phyloP scores from a whole-genome alignment of 2,888 invertebrate species.

The Drosophila neutralis region DNA sequence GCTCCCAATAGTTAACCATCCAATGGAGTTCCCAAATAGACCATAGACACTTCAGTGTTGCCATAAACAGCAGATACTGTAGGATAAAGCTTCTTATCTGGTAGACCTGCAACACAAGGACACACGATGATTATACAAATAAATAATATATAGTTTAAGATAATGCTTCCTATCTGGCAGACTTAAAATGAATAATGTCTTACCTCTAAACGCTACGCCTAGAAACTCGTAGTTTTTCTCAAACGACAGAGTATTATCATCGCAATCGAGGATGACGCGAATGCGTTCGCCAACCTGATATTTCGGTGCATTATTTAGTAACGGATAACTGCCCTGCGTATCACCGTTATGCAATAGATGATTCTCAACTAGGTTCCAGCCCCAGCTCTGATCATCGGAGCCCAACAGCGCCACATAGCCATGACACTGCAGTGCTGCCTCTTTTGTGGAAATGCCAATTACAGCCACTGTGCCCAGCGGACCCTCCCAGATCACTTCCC shows the following conservation, averaged over 20 bases:
- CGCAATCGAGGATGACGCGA: slow-evolving; percentile 98
- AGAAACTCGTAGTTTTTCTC: slow-evolving; percentile 99
- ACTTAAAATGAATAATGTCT: slow-evolving; percentile 85
- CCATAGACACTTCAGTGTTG: slow-evolving; percentile 99
- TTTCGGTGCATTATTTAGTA: slow-evolving; percentile 97
- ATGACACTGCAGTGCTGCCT: slow-evolving; percentile 96
- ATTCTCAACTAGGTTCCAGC: slow-evolving; percentile 99
- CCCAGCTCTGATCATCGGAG: slow-evolving; percentile 99
- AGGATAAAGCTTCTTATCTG: slow-evolving; percentile 96
- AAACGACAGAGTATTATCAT: slow-evolving; percentile 97
- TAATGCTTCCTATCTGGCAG: slow-evolving; percentile 96
- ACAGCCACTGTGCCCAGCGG: slow-evolving; percentile 99
- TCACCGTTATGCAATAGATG: slow-evolving; percentile 98
- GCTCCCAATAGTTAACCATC: slow-evolving; percentile 90
- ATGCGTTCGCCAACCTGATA: slow-evolving; percentile 99
- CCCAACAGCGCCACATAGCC: slow-evolving; percentile 98
- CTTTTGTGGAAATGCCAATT: slow-evolving; percentile 96
- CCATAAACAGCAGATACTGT: slow-evolving; percentile 99
- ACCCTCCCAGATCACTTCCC: slow-evolving; percentile 99
- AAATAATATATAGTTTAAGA: slow-evolving; percentile 92
- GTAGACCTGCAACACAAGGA: slow-evolving; percentile 89
- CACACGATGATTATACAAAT: neutral
- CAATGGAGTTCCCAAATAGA: slow-evolving; percentile 97
- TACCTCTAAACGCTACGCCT: slow-evolving; percentile 98
- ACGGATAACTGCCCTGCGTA: slow-evolving; percentile 96